These are phyloP conservation scores for Acanthaster planci DNA, from an alignment of 35 echinoderm and acorn worm species.

Conservation along the genomic window DNA sequence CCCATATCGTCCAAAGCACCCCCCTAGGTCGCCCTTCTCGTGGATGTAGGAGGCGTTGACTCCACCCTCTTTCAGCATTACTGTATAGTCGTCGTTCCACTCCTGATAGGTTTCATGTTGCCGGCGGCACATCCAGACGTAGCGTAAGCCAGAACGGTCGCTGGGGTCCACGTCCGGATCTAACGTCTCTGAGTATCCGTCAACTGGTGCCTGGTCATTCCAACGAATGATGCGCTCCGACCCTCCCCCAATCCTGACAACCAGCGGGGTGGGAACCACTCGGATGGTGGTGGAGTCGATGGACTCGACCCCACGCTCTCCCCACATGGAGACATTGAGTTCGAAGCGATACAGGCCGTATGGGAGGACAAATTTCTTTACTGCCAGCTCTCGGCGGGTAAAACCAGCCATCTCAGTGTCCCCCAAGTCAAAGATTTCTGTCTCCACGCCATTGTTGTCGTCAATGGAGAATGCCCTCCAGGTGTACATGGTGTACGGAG, in stretches of 20 bases:
- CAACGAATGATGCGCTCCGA: conserved; percentile 72
- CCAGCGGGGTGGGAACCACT: conserved; percentile 78
- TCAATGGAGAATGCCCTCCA: conserved; percentile 61
- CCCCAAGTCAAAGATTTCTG: conserved; percentile 74
- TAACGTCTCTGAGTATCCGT: conserved; percentile 58
- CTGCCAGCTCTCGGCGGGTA: conserved; percentile 66
- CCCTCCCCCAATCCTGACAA: conserved; percentile 62
- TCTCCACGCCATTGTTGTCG: conserved; percentile 30
- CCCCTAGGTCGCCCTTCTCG: conserved; percentile 75
- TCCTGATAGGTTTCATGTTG: conserved; percentile 78
- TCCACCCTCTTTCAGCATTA: conserved; percentile 18
- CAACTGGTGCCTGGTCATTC: conserved; percentile 67
- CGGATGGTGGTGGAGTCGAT: conserved; percentile 57
- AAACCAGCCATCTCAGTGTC: conserved; percentile 72
- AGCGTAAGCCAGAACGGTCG: conserved; percentile 66
- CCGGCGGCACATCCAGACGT: conserved; percentile 82
- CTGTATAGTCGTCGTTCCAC: conserved; percentile 83
- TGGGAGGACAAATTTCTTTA: conserved; percentile 64
- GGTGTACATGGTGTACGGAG: conserved; percentile 78
- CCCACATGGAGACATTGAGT: conserved; percentile 87
- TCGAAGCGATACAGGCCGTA: conserved; percentile 85
- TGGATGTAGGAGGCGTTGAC: conserved; percentile 60
- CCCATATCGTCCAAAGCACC: conserved; percentile 88
- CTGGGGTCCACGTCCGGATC: conserved; percentile 75
- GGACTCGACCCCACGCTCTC: conserved; percentile 74